Percentiles rank a stretch among this genome's conserved stretches.
Evolutionary conservation across 2,888 invertebrate genomes (phyloP).

Genomic region (Acleris holmiana): DNA sequence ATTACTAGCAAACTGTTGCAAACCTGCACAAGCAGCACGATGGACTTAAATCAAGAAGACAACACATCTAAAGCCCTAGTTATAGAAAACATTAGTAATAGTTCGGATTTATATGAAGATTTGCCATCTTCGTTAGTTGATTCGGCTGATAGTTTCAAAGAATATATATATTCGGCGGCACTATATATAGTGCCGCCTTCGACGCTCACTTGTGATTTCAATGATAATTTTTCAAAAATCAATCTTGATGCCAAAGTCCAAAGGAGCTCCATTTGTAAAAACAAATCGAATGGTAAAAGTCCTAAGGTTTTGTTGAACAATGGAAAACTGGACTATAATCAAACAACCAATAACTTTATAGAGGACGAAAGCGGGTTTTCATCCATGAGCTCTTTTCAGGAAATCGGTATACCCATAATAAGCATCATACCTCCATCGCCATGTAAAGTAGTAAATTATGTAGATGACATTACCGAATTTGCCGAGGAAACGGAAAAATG

Average conservation of each 20-base stretch:
- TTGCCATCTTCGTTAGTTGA: conserved; percentile 52
- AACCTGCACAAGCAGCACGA: conserved; percentile 7
- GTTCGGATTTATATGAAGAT: conserved; percentile 50
- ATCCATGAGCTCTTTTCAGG: conserved; percentile 93
- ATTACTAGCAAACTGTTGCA: conserved; percentile 12
- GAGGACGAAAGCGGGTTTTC: conserved; percentile 95
- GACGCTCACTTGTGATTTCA: conserved; percentile 54
- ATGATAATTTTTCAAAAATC: conserved; percentile 55
- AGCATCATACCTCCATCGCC: conserved; percentile 79
- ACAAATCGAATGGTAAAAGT: conserved; percentile 45
- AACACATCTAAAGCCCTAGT: conserved; percentile 50
- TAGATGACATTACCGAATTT: conserved; percentile 61
- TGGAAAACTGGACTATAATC: conserved; percentile 59
- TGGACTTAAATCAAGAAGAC: conserved; percentile 57
- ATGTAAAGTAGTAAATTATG: conserved; percentile 69
- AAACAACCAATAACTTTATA: conserved; percentile 62
- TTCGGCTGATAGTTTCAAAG: conserved; percentile 52
- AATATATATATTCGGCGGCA: too few relatives aligned
- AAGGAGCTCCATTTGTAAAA: conserved; percentile 38
- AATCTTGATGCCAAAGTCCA: conserved; percentile 54
- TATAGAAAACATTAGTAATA: conserved; percentile 53
- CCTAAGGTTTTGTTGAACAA: conserved; percentile 53
- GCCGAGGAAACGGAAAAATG: conserved; percentile 63
- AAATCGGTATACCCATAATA: conserved; percentile 88
- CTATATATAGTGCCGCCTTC: conserved; percentile 54